phyloP scores from a whole-genome alignment of 2,797 vertebrate genomes.

The Hephaestus fuliginosus region DNA sequence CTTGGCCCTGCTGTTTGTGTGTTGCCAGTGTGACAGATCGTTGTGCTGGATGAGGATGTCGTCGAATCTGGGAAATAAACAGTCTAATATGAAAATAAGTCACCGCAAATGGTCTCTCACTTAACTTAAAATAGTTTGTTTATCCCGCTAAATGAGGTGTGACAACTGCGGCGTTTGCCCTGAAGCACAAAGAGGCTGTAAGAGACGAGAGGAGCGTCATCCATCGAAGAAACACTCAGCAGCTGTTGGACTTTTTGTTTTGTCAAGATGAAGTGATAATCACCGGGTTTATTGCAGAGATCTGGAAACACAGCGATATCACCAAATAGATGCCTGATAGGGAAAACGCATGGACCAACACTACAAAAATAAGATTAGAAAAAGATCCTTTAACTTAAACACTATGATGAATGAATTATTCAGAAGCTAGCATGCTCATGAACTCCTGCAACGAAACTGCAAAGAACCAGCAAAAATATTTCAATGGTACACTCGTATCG shows the following conservation, averaged over 20 bases:
- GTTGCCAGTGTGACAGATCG: constrained; percentile 4
- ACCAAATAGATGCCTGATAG: neutral
- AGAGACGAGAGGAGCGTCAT: neutral
- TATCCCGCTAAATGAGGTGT: constrained; percentile 4
- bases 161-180: neutral
- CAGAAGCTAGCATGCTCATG: neutral
- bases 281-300: neutral
- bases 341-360: neutral
- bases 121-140: neutral
- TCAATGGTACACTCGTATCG: neutral
- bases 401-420: neutral
- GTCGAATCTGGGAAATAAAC: constrained; percentile 12
- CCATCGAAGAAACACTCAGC: no score
- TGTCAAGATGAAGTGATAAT: neutral
- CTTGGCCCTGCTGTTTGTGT: neutral
- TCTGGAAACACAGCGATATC: neutral
- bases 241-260: neutral
- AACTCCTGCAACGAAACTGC: neutral
- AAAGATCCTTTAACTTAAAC: neutral
- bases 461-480: neutral
- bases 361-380: neutral
- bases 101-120: neutral
- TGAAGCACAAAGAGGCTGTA: neutral
- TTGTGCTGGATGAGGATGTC: neutral
- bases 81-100: neutral